Conservation (phyloP, 2,888 invertebrate species). For the Brachypterus glaber region DNA sequence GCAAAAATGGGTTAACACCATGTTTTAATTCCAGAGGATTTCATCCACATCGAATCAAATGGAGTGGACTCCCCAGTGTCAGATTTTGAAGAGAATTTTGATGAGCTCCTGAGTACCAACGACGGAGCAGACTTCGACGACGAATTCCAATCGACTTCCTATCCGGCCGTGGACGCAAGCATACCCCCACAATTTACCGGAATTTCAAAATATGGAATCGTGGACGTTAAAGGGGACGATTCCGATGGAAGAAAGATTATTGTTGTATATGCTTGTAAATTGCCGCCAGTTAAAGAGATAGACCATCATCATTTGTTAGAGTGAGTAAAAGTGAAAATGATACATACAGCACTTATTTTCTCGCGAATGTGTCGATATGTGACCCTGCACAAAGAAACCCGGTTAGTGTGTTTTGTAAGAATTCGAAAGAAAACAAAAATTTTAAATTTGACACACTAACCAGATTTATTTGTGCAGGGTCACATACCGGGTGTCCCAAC, state of each 20-base stretch:
- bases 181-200: constrained; percentile 44
- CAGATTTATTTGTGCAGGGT: no score
- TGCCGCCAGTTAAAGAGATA: constrained; percentile 42
- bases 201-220: constrained; percentile 65
- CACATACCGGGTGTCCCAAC: no score
- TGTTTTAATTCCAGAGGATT: constrained; percentile 35
- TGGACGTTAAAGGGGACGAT: constrained; percentile 78
- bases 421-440: no score
- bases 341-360: no score
- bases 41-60: constrained; percentile 38
- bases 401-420: no score
- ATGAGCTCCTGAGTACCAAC: constrained; percentile 67
- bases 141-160: constrained; percentile 34
- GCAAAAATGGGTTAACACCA: no score
- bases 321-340: no score
- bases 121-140: constrained; percentile 36
- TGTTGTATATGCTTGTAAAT: constrained; percentile 87
- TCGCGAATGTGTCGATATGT: no score
- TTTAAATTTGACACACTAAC: no score
- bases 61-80: constrained; percentile 60
- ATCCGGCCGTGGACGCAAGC: constrained; percentile 52
- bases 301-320: constrained; percentile 58
- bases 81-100: constrained; percentile 86
- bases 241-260: constrained; percentile 87
- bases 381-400: no score